Conservation (phyloP, 2,888 invertebrate species). For the Willowsia nigromaculata region DNA sequence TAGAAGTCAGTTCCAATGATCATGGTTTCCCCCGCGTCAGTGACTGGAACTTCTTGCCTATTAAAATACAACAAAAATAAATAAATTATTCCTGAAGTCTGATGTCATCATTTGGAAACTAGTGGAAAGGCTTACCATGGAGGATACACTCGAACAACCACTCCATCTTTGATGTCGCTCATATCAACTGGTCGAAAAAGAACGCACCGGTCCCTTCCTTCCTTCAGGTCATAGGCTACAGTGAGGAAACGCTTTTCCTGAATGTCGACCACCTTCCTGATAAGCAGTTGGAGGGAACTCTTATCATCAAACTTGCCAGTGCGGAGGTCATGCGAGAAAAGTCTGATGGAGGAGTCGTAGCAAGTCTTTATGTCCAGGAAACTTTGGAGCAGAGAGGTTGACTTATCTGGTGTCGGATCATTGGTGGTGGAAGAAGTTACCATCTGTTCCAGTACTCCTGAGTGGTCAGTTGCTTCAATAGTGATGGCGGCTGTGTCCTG, state of each 20-base stretch:
- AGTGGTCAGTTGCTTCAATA: neutral
- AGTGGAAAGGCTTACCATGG: neutral
- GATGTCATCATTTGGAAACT: no score
- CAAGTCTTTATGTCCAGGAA: neutral
- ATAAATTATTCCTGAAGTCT: no score
- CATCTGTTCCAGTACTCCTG: neutral
- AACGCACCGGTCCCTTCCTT: neutral
- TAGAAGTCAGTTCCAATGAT: neutral
- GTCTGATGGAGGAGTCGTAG: neutral
- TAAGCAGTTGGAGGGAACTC: neutral
- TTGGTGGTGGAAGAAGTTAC: neutral
- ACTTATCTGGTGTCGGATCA: no score
- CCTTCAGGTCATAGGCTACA: neutral
- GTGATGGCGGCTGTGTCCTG: neutral
- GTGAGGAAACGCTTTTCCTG: neutral
- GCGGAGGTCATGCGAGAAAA: slow-evolving; percentile 16
- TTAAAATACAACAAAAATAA: neutral
- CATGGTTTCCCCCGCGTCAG: neutral
- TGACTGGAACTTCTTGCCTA: slow-evolving; percentile 6
- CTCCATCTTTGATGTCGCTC: neutral
- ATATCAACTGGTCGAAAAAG: neutral
- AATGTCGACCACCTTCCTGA: neutral
- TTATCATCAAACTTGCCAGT: neutral
- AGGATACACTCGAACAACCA: neutral
- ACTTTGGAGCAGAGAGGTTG: neutral